Evolutionary conservation across 1,140 invertebrate genomes (phyloP).

Genomic region (Drosophila funebris): DNA sequence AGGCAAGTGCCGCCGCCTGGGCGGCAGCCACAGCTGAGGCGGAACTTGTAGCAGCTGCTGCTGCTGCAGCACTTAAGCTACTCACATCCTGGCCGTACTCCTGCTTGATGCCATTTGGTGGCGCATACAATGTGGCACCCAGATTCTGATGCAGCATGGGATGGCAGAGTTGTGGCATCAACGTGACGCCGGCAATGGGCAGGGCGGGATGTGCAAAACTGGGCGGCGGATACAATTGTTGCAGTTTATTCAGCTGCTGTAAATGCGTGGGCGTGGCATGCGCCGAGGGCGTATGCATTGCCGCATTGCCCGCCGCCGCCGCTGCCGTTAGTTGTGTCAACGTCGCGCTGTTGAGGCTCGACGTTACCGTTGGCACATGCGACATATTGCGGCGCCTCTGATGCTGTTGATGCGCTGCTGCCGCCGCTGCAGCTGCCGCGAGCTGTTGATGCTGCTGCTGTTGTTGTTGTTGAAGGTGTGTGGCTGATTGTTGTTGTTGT

Average conservation of each 20-base stretch:
- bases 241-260: constrained; percentile 78
- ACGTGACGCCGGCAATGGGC: constrained; percentile 71
- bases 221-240: constrained; percentile 77
- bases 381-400: constrained; percentile 45
- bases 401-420: constrained; percentile 56
- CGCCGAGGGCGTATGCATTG: constrained; percentile 38
- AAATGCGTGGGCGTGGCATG: constrained; percentile 60
- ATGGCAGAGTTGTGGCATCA: constrained; percentile 81
- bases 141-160: constrained; percentile 80
- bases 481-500: constrained; percentile 19
- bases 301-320: constrained; percentile 34
- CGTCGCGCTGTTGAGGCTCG: constrained; percentile 42
- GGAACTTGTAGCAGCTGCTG: constrained; percentile 43
- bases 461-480: constrained; percentile 39
- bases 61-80: constrained; percentile 40
- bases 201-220: constrained; percentile 76
- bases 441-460: constrained; percentile 58
- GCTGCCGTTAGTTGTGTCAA: constrained; percentile 51
- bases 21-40: constrained; percentile 60
- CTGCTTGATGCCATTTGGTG: constrained; percentile 79
- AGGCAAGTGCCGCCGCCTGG: constrained; percentile 55
- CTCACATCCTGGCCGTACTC: constrained; percentile 74
- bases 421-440: constrained; percentile 33
- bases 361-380: constrained; percentile 32
- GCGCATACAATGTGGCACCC: constrained; percentile 68